Evolutionary conservation across 2,113 vertebrate genomes (phyloP), one percentile per base, ranked within the genome.

Genomic region (Rostratula benghalensis): DNA sequence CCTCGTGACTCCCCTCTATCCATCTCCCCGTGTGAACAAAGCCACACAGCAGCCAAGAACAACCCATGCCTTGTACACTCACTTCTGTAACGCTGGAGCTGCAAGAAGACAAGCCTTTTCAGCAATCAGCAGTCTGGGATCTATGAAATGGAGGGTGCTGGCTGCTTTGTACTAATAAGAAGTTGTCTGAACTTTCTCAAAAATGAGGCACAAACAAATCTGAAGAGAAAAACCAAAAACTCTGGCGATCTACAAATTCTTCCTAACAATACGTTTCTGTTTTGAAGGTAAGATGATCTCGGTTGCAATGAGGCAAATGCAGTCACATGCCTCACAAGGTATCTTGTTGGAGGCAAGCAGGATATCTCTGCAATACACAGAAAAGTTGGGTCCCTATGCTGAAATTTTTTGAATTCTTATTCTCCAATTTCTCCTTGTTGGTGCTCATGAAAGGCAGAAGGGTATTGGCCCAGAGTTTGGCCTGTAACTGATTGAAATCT

Each of bases 401-500:
- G 41, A 56, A 79, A 73, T 63, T 54, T 4, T 39, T 82, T 70
- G 45, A n/a, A 43, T 51, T 74, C 19, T 41, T 57, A 41, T 41
- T 88, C 81, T 82, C 54, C 3, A 10, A 22, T 64, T 91, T 60
- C 64, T n/a, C 61, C 59, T 78, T 6, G 4, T 19, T 89, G 65
- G 45, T 93, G 93, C 46, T 96, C 61, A 60, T 51, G 43, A 91
- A 71, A 64, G 43, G 50, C 8, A 50, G 53, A 90, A 74, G 28
- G 7, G 23, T 69, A 76, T 56, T 89, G 95, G 39, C 77, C 39
- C 37, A 86, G 53, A 51, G 22, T 78, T 94, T 77, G 61, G n/a
- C 79, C 73, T 94, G 33, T 70, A 51, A 94, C 27, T 64, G 79
- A 75, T 73, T 94, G 69, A 91, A 97, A 93, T 96, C 91, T 31